Evolutionary conservation across 2,797 vertebrate genomes (phyloP), one percentile per base, ranked within the genome.

Genomic region (Dromococcyx pavoninus): DNA sequence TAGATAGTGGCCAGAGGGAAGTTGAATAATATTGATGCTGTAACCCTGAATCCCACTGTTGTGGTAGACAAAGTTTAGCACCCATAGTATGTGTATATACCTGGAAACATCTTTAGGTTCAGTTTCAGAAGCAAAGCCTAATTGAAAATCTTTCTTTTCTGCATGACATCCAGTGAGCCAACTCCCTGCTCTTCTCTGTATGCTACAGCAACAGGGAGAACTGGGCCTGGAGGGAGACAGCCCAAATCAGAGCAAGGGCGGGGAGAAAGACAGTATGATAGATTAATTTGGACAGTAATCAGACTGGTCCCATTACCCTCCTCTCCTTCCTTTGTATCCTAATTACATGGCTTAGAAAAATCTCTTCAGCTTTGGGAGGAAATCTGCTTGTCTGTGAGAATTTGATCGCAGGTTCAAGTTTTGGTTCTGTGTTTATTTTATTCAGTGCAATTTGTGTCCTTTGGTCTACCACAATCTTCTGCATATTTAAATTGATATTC

Each of bases 201-300:
- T 35, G 61, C 28, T 75, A 9, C 17, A 83, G 67, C 54, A 72
- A 41, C 17, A 27, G 5, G 17, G 50, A 91, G n/a, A 80, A 41
- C 23, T 27, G 37, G 28, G n/a, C 54, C 46, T 35, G 39, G 64
- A 57, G 58, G n/a, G 54, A 64, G 39, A 75, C 1, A 58, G 70
- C 17, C 41, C 43, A 81, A 56, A 62, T 65, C 53, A 91, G 43
- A 66, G 13, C 15, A 30, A 61, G 22, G 32, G 32, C 41, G 46
- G 30, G 73, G 44, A 41, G 17, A 73, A 81, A 86, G 61, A 3
- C 16, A 44, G 21, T n/a, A 44, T 56, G 51, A 73, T 23, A 62
- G 58, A 35, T 87, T 24, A 91, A 71, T 35, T 28, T 78, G 86
- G 91, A 89, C 33, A 83, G 82, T 66, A 58, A 48, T 73, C 53